These are phyloP conservation scores for Hemichromis elongatus DNA, from an alignment of 2,113 vertebrate genomes.

Conservation along the genomic window DNA sequence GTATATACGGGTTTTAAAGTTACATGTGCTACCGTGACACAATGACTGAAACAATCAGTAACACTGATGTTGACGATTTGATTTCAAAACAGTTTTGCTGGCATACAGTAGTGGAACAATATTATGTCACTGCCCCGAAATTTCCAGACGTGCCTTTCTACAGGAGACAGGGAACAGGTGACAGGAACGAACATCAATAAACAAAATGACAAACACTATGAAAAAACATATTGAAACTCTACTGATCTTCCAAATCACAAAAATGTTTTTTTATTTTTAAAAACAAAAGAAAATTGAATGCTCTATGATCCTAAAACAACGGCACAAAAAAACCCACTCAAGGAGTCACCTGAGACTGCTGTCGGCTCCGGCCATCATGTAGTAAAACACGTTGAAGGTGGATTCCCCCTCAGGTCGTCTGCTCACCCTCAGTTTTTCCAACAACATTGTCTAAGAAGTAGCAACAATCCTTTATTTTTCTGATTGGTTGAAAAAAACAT, in stretches of 20 bases:
- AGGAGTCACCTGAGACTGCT: constrained; percentile 78
- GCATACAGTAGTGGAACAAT: not conserved
- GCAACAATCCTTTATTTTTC: not conserved
- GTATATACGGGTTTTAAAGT: not conserved
- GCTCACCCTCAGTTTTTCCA: constrained; percentile 90
- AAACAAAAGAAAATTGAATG: not conserved
- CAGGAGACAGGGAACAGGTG: not conserved
- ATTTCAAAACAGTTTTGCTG: not conserved
- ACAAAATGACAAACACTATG: not conserved
- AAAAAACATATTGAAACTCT: not conserved
- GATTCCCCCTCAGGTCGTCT: constrained; percentile 81
- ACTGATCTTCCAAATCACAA: not conserved
- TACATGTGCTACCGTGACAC: not conserved
- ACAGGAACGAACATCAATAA: rapidly evolving
- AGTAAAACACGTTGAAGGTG: constrained; percentile 93
- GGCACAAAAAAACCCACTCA: not conserved
- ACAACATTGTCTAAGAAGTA: constrained; percentile 83
- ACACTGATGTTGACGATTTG: not conserved
- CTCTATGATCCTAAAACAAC: not conserved
- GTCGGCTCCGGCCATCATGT: constrained; percentile 89
- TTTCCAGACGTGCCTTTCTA: not conserved
- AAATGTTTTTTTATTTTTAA: not conserved
- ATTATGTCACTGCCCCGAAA: not conserved
- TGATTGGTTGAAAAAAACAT: not conserved
- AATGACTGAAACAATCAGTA: not conserved